These are phyloP conservation scores for Helicoverpa armigera DNA, from an alignment of 1,140 invertebrate genomes.

Conservation along the genomic window DNA sequence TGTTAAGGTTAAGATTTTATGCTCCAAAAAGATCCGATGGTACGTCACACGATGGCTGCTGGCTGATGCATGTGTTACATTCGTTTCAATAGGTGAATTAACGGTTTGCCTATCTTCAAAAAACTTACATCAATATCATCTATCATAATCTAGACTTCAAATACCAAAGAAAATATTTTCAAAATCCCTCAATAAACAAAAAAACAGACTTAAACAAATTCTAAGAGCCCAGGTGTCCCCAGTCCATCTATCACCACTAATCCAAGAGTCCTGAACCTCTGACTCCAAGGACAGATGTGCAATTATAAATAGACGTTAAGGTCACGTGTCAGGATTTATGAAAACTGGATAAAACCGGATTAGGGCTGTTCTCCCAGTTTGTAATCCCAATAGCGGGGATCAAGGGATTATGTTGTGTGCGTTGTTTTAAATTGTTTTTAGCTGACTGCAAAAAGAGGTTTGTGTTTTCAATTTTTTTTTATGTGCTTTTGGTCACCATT, in stretches of 20 bases:
- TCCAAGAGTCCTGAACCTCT: neutral
- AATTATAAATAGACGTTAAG: constrained; percentile 20
- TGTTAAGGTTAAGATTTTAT: too few species aligned
- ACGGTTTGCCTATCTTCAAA: too few species aligned
- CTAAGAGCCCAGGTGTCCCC: neutral
- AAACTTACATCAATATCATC: too few species aligned
- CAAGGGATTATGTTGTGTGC: neutral
- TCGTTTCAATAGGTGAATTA: too few species aligned
- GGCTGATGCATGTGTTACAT: too few species aligned
- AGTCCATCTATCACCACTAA: neutral
- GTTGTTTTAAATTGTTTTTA: constrained; percentile 24
- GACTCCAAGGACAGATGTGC: constrained; percentile 27
- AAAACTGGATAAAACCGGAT: constrained; percentile 28
- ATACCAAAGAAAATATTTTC: too few species aligned
- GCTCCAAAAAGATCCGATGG: too few species aligned
- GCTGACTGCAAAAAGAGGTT: neutral
- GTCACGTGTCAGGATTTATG: constrained; percentile 11
- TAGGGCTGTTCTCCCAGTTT: constrained; percentile 8
- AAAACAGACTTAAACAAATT: too few species aligned
- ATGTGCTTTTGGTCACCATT: neutral
- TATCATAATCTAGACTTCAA: too few species aligned
- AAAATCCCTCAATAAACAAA: too few species aligned
- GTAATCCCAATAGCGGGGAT: constrained; percentile 17
- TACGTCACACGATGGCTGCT: too few species aligned
- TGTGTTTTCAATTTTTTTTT: neutral